Conservation (phyloP, 1,140 invertebrate species). For the Ceratitis capitata region DNA sequence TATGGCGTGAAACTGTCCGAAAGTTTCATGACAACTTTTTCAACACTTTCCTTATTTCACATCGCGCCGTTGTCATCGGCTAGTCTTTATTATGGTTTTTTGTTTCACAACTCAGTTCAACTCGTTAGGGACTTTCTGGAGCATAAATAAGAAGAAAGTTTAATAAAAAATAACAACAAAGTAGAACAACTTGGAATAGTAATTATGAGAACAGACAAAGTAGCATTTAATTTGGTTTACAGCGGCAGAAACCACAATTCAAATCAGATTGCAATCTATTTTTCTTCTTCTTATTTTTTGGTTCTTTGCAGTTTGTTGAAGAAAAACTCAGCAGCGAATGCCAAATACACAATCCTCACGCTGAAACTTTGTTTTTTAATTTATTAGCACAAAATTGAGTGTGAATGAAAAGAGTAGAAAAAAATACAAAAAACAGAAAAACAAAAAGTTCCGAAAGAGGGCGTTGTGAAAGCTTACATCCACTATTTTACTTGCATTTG, state of each 20-base stretch:
- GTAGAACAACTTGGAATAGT: too few species aligned
- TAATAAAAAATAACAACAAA: not conserved
- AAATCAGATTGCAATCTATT: not conserved
- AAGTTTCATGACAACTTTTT: conserved; percentile 12
- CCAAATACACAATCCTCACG: not conserved
- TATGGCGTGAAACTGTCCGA: not conserved
- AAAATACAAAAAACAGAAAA: not conserved
- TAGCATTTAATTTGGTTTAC: not conserved
- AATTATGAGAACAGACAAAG: not conserved
- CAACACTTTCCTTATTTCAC: not conserved
- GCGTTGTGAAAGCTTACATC: not conserved
- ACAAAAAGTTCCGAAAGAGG: not conserved
- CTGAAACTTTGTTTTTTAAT: conserved; percentile 3
- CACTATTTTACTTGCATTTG: not conserved
- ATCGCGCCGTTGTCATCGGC: not conserved
- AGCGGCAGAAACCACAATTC: not conserved
- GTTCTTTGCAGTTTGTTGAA: too few species aligned
- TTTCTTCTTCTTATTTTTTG: too few species aligned
- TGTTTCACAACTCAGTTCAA: not conserved
- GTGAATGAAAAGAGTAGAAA: not conserved
- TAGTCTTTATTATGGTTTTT: not conserved
- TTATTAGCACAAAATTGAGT: not conserved
- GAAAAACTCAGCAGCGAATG: conserved; percentile 3
- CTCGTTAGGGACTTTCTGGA: not conserved
- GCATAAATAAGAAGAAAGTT: not conserved